A percentile compares a stretch with the other conserved stretches of the same genome.
Conservation (phyloP, 2,888 invertebrate genomes). For the Chloromyia formosa region DNA sequence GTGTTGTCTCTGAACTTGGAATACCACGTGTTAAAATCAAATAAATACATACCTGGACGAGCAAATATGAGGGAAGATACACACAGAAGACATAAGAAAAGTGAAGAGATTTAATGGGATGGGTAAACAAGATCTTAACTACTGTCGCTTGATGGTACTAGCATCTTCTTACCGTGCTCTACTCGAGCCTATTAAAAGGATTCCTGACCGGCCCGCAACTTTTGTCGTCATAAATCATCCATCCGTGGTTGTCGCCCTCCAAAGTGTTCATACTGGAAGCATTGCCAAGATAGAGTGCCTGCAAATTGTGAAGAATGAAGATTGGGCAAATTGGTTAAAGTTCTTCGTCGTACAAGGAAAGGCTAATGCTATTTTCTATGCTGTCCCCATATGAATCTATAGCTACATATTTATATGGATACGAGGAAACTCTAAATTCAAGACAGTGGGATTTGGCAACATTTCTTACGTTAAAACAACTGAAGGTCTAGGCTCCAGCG, state of each 20-base stretch:
- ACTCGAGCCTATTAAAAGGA: constrained; percentile 38
- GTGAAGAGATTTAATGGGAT: constrained; percentile 41
- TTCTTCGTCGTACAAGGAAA: too few relatives aligned
- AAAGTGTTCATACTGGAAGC: not conserved
- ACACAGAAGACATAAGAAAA: constrained; percentile 5
- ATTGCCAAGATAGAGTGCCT: not conserved
- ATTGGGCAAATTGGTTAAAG: too few relatives aligned
- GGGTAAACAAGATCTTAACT: constrained; percentile 41
- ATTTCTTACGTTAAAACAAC: not conserved
- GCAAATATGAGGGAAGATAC: constrained; percentile 16
- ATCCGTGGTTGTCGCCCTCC: constrained; percentile 2
- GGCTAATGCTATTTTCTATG: too few relatives aligned
- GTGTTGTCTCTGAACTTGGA: not conserved
- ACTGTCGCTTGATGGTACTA: constrained; percentile 39
- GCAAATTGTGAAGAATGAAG: too few relatives aligned
- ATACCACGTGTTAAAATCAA: constrained; percentile 32
- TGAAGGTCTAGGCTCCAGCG: not conserved
- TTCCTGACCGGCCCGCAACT: constrained; percentile 15
- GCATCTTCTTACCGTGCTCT: constrained; percentile 14
- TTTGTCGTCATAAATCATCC: constrained; percentile 36
- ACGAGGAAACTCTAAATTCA: too few relatives aligned
- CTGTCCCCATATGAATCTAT: too few relatives aligned
- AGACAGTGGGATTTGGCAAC: too few relatives aligned
- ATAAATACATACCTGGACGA: constrained; percentile 15
- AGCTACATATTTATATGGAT: too few relatives aligned